These are phyloP conservation scores for Aphis craccivora DNA, from an alignment of 1,140 invertebrate genomes.

Conservation along the genomic window DNA sequence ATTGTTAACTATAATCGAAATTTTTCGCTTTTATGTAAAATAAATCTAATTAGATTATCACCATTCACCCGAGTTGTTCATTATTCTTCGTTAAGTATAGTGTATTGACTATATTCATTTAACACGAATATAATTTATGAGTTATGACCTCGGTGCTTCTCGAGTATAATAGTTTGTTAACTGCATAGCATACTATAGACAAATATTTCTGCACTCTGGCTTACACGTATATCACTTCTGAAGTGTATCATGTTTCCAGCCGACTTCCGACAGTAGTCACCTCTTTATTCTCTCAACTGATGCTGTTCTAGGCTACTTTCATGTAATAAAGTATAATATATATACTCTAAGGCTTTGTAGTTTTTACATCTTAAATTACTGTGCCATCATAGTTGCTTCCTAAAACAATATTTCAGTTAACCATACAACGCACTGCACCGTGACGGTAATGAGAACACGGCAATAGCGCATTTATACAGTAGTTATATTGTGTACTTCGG, in stretches of 20 bases:
- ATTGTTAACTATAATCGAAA: not conserved
- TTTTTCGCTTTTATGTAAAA: not conserved
- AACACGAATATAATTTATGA: not conserved
- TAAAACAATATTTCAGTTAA: slow-evolving; percentile 19
- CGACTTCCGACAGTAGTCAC: not conserved
- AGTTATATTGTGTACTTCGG: not conserved
- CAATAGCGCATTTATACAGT: not conserved
- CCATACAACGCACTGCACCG: not conserved
- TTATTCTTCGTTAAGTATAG: not conserved
- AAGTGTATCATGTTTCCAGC: slow-evolving; percentile 39
- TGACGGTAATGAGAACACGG: not conserved
- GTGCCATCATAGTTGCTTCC: not conserved
- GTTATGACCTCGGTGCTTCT: not conserved
- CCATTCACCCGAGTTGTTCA: not conserved
- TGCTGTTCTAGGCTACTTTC: not conserved
- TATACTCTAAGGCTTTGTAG: not conserved
- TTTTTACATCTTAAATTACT: not conserved
- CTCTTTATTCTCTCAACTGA: not conserved
- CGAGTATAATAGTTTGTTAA: not conserved
- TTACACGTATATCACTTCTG: not conserved
- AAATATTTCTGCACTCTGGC: not conserved
- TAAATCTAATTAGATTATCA: not conserved
- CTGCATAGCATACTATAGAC: not conserved
- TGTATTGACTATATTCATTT: no score
- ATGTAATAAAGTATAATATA: not conserved